These are phyloP conservation scores for Philotrypesis tridentata DNA, from an alignment of 1,140 invertebrate genomes.

Conservation along the genomic window DNA sequence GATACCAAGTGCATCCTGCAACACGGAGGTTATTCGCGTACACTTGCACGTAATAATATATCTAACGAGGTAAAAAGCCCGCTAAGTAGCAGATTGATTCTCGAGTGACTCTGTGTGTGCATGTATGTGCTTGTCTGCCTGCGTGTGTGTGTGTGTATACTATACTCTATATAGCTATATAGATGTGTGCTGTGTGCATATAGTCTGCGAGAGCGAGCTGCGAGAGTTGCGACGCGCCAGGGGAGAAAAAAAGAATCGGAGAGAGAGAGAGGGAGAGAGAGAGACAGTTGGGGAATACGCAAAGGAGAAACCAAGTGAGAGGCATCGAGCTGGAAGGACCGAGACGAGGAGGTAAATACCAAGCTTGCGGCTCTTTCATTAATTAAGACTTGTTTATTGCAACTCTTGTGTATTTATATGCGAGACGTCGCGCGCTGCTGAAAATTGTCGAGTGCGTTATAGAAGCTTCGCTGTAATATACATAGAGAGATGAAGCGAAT, in stretches of 20 bases:
- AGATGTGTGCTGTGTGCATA: background rate
- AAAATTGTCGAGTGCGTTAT: background rate
- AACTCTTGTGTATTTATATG: background rate
- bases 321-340: conserved; percentile 6
- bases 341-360: conserved; percentile 27
- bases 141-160: background rate
- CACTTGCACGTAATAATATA: too few relatives aligned
- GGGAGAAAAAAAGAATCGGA: background rate
- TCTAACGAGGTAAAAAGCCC: too few relatives aligned
- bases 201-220: too few relatives aligned
- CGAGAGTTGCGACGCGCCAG: conserved; percentile 3
- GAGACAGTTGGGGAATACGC: conserved; percentile 27
- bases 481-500: background rate
- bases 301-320: conserved; percentile 5
- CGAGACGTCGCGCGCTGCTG: too few relatives aligned
- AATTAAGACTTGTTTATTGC: too few relatives aligned
- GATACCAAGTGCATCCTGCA: too few relatives aligned
- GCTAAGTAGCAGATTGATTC: too few relatives aligned
- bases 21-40: too few relatives aligned
- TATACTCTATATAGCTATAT: background rate
- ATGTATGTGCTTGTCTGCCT: too few relatives aligned
- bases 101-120: too few relatives aligned
- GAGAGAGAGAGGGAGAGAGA: background rate
- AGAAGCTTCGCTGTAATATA: background rate
- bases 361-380: background rate